Evolutionary conservation across 2,113 vertebrate species (phyloP), one percentile per base, ranked within the genome.

Genomic region (Barnardius zonarius): DNA sequence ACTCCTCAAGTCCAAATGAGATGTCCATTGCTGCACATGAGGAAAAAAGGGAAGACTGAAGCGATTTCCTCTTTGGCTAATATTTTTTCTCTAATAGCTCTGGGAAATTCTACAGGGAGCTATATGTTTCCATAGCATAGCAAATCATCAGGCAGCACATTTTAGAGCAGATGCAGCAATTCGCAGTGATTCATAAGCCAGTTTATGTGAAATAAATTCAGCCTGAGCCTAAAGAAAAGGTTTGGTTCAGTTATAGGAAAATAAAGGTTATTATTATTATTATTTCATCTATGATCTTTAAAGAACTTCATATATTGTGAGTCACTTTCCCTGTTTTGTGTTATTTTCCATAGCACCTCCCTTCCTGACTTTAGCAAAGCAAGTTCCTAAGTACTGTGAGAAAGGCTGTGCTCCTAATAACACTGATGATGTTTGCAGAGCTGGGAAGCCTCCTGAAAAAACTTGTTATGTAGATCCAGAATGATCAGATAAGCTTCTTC

Each of bases 321-420:
- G 93, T 97, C 90, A 96, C 49, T 92, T 93, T 90, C 39, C 90
- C 39, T 93, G 86, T 88, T 94, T 81, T 92, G 51, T 90, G 31
- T 67, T 94, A 64, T 88, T 96, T 93, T 95, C 64, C 72, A 17
- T 70, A 75, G 67, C 78, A 93, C 83, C 92, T 80, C 90, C 93
- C 90, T 96, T 96, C 93, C 95, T 94, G 93, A 77, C 55, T 92
- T 90, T 31, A 75, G 88, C 63, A 94, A 94, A 90, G 81, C 59
- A 77, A 86, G 59, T 95, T 94, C 75, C 83, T 77, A 77, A 90
- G 55, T 72, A 75, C 49, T 96, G 92, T 96, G 93, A 92, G 96
- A 95, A 96, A 94, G 48, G 33, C 51, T 86, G 59, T 90, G 85
- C 75, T 92, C 49, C 20, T 75, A 77, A 83, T 97, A 97, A 92